Evolutionary conservation across 1,140 invertebrate genomes (phyloP).

Genomic region (Acyrthosiphon pisum): DNA sequence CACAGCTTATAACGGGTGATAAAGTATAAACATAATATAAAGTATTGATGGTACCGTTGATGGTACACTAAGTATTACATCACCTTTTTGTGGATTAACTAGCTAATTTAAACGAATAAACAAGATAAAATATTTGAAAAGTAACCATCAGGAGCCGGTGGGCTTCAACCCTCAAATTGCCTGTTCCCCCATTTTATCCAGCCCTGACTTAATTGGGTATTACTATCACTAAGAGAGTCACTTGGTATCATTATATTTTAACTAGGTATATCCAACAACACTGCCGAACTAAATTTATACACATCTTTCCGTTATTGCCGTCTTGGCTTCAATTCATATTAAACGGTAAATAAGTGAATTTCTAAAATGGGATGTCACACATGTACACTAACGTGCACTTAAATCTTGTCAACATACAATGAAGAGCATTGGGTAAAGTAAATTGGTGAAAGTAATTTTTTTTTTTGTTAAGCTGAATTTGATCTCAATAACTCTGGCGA

Average conservation of each 20-base stretch:
- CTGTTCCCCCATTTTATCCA: no score
- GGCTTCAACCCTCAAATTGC: background rate
- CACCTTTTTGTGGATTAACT: background rate
- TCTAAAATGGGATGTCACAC: constrained; percentile 48
- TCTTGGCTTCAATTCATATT: constrained; percentile 42
- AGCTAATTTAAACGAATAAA: background rate
- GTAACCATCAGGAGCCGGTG: background rate
- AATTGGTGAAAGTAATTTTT: background rate
- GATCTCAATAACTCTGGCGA: no score
- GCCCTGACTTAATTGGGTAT: background rate
- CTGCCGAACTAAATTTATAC: constrained; percentile 33
- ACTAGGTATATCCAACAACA: constrained; percentile 1
- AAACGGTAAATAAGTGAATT: constrained; percentile 16
- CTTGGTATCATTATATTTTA: background rate
- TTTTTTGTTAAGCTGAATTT: background rate
- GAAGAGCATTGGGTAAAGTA: background rate
- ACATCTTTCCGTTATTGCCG: background rate
- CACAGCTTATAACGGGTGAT: background rate
- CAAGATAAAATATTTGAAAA: background rate
- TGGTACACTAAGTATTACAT: no score
- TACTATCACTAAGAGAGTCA: background rate
- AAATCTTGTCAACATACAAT: background rate
- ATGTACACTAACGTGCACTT: background rate
- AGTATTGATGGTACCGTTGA: background rate
- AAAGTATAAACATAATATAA: background rate